phyloP scores from a whole-genome alignment of 1,140 invertebrate genomes.

The Oedothorax gibbosus region DNA sequence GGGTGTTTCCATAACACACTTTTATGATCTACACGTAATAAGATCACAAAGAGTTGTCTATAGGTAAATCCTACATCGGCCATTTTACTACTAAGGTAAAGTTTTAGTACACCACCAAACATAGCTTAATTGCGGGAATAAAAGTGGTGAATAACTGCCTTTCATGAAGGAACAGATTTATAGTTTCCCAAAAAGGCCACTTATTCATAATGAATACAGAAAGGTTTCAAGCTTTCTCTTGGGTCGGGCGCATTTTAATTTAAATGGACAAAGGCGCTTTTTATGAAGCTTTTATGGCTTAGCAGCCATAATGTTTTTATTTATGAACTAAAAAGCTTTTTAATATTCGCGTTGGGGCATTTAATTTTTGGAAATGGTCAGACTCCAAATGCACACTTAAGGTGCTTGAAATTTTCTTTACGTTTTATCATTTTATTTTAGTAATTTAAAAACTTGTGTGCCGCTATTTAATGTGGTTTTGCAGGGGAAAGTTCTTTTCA shows the following conservation, averaged over 20 bases:
- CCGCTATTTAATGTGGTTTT: too few species aligned
- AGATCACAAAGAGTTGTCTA: too few species aligned
- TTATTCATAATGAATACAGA: constrained; percentile 41
- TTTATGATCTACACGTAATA: too few species aligned
- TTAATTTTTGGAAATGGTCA: constrained; percentile 38
- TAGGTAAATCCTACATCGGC: too few species aligned
- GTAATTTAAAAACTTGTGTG: too few species aligned
- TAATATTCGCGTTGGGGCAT: constrained; percentile 10
- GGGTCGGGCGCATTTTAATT: constrained; percentile 13
- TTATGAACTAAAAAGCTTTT: constrained; percentile 47
- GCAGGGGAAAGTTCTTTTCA: too few species aligned
- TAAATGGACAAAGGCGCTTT: constrained; percentile 22
- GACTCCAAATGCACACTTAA: neutral
- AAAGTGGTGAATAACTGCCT: neutral
- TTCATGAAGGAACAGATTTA: neutral
- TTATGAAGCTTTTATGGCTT: constrained; percentile 45
- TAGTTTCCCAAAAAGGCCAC: neutral
- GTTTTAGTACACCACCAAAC: too few species aligned
- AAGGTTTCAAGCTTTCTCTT: neutral
- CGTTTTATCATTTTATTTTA: too few species aligned
- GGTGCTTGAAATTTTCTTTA: too few species aligned
- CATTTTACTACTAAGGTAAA: too few species aligned
- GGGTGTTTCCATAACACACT: too few species aligned
- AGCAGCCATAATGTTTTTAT: constrained; percentile 14
- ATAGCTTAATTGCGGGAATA: neutral